Percentiles rank a stretch among this genome's conserved stretches.
Evolutionary conservation across 2,888 invertebrate genomes (phyloP).

Genomic region (Ceratothoa steindachneri): DNA sequence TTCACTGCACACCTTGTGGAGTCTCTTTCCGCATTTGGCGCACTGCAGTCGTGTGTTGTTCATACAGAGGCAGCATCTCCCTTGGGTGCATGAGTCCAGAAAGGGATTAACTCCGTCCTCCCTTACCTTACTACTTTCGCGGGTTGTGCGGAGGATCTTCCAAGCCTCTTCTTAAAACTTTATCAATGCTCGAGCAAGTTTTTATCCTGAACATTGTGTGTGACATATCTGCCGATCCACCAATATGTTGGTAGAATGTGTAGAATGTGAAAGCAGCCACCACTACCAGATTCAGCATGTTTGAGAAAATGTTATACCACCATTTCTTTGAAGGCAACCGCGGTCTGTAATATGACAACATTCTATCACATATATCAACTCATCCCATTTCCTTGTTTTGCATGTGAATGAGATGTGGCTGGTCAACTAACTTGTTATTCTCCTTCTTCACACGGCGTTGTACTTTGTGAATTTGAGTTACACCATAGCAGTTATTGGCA

Average conservation of each 20-base stretch:
- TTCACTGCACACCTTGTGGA: constrained; percentile 6
- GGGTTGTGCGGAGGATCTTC: too few species aligned
- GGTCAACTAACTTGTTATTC: neutral
- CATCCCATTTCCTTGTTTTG: neutral
- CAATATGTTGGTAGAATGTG: neutral
- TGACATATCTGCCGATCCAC: neutral
- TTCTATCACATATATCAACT: neutral
- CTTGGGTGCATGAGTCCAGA: neutral
- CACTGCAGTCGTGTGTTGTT: constrained; percentile 4
- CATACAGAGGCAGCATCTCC: constrained; percentile 1
- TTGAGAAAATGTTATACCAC: neutral
- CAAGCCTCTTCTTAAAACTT: neutral
- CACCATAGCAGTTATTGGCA: constrained; percentile 11
- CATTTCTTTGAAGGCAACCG: neutral
- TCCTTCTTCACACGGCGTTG: neutral
- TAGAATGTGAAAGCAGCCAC: too few species aligned
- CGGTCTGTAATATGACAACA: constrained; percentile 3
- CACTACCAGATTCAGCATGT: too few species aligned
- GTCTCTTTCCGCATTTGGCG: neutral
- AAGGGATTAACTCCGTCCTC: neutral
- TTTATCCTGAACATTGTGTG: neutral
- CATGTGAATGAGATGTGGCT: constrained; percentile 9
- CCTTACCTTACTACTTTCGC: too few species aligned
- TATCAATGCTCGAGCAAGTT: neutral
- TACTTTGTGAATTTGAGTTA: neutral